Evolutionary conservation across 2,888 invertebrate species (phyloP).

Genomic region (Drosophila glabriapex): DNA sequence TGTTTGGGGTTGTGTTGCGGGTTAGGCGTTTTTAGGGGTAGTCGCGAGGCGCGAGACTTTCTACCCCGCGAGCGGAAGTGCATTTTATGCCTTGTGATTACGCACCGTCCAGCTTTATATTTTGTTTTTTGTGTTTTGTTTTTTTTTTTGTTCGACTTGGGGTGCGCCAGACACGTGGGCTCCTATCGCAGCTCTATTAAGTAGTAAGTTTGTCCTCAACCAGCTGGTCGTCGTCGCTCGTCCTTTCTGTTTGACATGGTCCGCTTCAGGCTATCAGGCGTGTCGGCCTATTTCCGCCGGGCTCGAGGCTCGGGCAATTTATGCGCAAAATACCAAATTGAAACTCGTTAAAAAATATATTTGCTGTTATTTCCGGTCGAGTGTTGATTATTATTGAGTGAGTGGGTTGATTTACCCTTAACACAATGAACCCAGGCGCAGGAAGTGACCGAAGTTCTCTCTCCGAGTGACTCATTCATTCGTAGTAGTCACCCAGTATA

Average conservation of each 20-base stretch:
- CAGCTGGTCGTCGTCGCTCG: slow-evolving; percentile 10
- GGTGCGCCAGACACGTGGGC: slow-evolving; percentile 73
- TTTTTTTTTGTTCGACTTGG: slow-evolving; percentile 19
- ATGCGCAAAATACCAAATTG: slow-evolving; percentile 59
- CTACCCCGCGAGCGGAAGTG: slow-evolving; percentile 67
- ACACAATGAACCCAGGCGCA: slow-evolving; percentile 16
- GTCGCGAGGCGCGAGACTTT: slow-evolving; percentile 43
- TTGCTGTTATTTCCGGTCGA: slow-evolving; percentile 65
- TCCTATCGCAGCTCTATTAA: slow-evolving; percentile 11
- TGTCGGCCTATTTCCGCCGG: slow-evolving; percentile 81
- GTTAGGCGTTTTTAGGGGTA: slow-evolving; percentile 38
- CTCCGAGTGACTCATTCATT: slow-evolving; percentile 19
- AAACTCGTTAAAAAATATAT: slow-evolving; percentile 59
- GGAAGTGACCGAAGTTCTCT: slow-evolving; percentile 28
- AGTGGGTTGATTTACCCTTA: slow-evolving; percentile 45
- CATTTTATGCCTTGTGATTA: slow-evolving; percentile 75
- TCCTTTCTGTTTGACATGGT: slow-evolving; percentile 15
- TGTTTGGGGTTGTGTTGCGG: slow-evolving; percentile 10
- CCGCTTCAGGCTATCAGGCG: slow-evolving; percentile 74
- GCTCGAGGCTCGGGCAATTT: slow-evolving; percentile 57
- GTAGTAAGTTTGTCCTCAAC: slow-evolving; percentile 21
- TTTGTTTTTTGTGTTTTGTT: background rate
- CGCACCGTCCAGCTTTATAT: slow-evolving; percentile 59
- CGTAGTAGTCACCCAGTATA: background rate
- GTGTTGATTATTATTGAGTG: slow-evolving; percentile 36